These are phyloP conservation scores for Pelochelys cantorii DNA, from an alignment of 2,797 vertebrate species.

Conservation along the genomic window DNA sequence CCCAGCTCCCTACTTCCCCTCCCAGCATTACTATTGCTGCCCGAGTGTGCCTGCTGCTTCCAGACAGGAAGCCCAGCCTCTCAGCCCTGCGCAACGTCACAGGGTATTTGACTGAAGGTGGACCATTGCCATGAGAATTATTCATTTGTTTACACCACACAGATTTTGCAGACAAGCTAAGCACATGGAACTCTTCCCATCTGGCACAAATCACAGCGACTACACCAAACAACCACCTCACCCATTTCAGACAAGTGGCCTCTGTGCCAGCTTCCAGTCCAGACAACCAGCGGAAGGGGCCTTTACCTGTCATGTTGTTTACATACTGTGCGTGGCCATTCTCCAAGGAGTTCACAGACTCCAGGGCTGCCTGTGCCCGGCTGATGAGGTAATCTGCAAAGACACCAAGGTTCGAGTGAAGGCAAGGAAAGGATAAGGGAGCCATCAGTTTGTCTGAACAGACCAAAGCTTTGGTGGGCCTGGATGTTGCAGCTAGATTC, in stretches of 20 bases:
- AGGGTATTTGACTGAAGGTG: not conserved
- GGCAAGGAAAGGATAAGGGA: not conserved
- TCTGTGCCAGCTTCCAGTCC: not conserved
- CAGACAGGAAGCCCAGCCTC: not conserved
- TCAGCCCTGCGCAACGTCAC: not conserved
- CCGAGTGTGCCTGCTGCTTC: too few relatives aligned
- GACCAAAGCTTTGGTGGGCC: not conserved
- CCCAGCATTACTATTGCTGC: not conserved
- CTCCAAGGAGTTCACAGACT: constrained; percentile 87
- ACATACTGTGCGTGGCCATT: constrained; percentile 89
- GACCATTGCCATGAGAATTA: not conserved
- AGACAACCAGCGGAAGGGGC: not conserved
- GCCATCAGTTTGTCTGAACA: not conserved
- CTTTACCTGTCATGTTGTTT: constrained; percentile 86
- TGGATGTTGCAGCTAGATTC: not conserved
- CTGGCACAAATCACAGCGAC: not conserved
- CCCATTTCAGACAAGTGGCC: not conserved
- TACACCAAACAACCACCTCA: not conserved
- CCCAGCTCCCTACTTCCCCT: not conserved
- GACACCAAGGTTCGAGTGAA: accelerated
- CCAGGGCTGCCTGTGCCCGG: constrained; percentile 89
- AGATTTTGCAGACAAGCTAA: not conserved
- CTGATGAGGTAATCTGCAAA: constrained; percentile 93
- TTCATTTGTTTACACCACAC: not conserved
- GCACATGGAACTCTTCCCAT: not conserved